phyloP scores from a whole-genome alignment of 2,888 invertebrate species.

The Serripes groenlandicus region DNA sequence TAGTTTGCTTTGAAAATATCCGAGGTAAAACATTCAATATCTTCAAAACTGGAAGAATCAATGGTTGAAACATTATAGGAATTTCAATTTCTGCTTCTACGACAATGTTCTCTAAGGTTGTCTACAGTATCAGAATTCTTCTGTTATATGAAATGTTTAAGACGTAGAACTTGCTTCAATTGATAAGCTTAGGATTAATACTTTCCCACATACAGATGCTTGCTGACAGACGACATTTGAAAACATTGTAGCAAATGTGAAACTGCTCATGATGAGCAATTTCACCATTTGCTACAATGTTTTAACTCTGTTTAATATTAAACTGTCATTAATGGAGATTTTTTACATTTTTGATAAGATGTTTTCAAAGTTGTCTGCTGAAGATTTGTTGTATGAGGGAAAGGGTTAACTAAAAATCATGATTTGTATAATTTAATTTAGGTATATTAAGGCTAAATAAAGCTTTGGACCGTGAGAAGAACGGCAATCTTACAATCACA shows the following conservation, averaged over 20 bases:
- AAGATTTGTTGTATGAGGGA: neutral
- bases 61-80: no score
- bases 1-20: no score
- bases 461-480: conserved; percentile 88
- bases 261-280: neutral
- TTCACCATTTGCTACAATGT: neutral
- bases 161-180: no score
- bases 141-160: no score
- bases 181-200: no score
- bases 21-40: no score
- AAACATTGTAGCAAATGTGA: neutral
- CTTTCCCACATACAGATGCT: neutral
- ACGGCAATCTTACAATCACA: conserved; percentile 69
- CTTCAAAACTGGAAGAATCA: no score
- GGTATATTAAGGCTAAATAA: conserved; percentile 85
- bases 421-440: conserved; percentile 33
- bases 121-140: no score
- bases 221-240: neutral
- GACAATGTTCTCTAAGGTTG: no score
- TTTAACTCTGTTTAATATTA: neutral
- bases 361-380: neutral
- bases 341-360: no score
- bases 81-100: no score
- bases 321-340: neutral
- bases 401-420: neutral